Evolutionary conservation across 1,140 invertebrate species (phyloP), one percentile per base, ranked within the genome.

Genomic region (Coboldia fuscipes): DNA sequence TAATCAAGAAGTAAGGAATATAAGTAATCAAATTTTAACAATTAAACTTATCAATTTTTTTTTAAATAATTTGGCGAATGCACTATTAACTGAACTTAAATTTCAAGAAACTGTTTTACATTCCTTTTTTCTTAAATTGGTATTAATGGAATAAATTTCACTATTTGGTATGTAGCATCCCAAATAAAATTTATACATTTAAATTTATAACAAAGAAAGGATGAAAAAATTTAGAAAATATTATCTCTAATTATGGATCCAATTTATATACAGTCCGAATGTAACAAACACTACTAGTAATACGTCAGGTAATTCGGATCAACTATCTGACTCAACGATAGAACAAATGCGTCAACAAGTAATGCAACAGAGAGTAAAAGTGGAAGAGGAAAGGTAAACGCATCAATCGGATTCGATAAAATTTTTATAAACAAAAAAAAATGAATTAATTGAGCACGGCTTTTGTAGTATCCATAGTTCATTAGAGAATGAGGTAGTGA

Each of bases 261-360:
- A n/a, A 16, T 19, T 9, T 26, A 12, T 19, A 19, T 17, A 10
- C 22, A 8, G 32, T 8, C 14, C 12, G 15, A 9, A 33, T 6
- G 18, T 13, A 33, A 21, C 6, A 19, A 24, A 22, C 5, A 20
- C 21, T 10, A 23, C 7, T 17, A 23, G 19, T n/a, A 12, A 33
- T 14, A 6, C n/a, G 15, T 22, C 30, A 8, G 17, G n/a, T n/a
- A 20, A 27, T 19, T 38, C 20, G 35, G 20, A 30, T 32, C 29
- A 17, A 41, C 57, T 68, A 42, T 72, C 70, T 60, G 70, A 74
- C 48, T 68, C 70, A 48, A 70, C 72, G 54, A 69, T 74, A 52
- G 68, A 69, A 39, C 69, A 74, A 57, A 73, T 75, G 71, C 62
- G 72, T 48, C 61, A 68, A 48, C 68, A 72, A 56, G 69, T 74